Conservation (phyloP, 2,888 invertebrate genomes). For the Bibio marci region DNA sequence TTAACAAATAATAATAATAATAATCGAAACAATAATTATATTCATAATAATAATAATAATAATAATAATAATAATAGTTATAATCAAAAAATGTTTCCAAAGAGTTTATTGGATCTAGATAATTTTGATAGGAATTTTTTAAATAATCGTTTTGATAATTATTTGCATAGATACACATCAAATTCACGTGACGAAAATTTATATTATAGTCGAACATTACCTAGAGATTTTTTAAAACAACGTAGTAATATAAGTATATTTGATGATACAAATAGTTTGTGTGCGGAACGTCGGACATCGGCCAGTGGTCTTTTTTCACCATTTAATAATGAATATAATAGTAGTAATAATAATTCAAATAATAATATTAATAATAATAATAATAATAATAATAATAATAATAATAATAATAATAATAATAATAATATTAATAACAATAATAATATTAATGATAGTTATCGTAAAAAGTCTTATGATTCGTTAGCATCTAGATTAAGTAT, state of each 20-base stretch:
- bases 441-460: background rate
- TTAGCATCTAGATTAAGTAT: slow-evolving; percentile 1
- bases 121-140: slow-evolving; percentile 13
- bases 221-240: slow-evolving; percentile 23
- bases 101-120: slow-evolving; percentile 17
- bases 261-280: background rate
- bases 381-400: background rate
- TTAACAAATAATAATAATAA: slow-evolving; percentile 12
- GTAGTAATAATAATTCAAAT: background rate
- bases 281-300: slow-evolving; percentile 1
- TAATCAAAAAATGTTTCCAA: slow-evolving; percentile 11
- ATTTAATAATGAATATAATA: background rate
- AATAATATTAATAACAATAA: background rate
- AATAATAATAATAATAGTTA: background rate
- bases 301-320: slow-evolving; percentile 5
- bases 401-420: background rate
- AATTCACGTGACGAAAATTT: slow-evolving; percentile 12
- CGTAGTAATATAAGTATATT: slow-evolving; percentile 12
- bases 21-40: slow-evolving; percentile 4
- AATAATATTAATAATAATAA: background rate
- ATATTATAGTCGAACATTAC: slow-evolving; percentile 25
- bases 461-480: slow-evolving; percentile 5
- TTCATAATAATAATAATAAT: slow-evolving; percentile 4
- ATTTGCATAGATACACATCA: background rate
- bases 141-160: slow-evolving; percentile 3